Base-by-base conservation (phyloP, 2,797 vertebrate genomes). In the Xenentodon cancila region DNA sequence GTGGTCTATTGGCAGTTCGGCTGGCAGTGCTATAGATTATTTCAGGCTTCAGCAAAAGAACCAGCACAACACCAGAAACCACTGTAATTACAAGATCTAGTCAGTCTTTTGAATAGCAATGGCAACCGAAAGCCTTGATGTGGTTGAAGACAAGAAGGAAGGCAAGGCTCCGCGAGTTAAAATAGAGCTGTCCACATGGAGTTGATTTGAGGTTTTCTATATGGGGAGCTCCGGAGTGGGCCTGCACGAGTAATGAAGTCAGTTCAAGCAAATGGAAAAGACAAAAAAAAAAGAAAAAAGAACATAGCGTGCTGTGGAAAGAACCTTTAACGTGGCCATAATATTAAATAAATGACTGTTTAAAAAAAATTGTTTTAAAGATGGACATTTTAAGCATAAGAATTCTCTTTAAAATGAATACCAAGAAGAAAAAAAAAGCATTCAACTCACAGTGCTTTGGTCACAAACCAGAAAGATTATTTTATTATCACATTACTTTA, bases 101-200 rank as follows among this genome's bases (percentile, higher is more conserved):
- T 75, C 64, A 52, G 74, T 48, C 81, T 82, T 92, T 89, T 88
- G 88, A 86, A 82, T 71, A 80, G 80, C 72, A 64, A 65, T 54
- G 61, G 76, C 65, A 65, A 79, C 75, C 56, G n/a, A 56, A 71
- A 77, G 68, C 87, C 88, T 91, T 92, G 88, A 92, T 92, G 91
- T 88, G 82, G 86, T 89, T 2, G 5, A 77, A 81, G 75, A 87
- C 83, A 67, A 76, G 71, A 51, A 65, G 79, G 88, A 91, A 76
- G 81, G 80, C 43, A 68, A 84, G 73, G 62, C 69, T 66, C 47
- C 45, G 42, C 9, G n/a, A 64, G 79, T 84, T 89, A 86, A 92
- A 91, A 92, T 88, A 91, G 90, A 84, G 86, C 63, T 79, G 84
- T 68, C 80, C 91, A 92, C 88, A 92, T 93, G 91, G 92, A 90